Base-by-base conservation (phyloP, 1,140 invertebrate genomes). In the Calycopis cecrops region DNA sequence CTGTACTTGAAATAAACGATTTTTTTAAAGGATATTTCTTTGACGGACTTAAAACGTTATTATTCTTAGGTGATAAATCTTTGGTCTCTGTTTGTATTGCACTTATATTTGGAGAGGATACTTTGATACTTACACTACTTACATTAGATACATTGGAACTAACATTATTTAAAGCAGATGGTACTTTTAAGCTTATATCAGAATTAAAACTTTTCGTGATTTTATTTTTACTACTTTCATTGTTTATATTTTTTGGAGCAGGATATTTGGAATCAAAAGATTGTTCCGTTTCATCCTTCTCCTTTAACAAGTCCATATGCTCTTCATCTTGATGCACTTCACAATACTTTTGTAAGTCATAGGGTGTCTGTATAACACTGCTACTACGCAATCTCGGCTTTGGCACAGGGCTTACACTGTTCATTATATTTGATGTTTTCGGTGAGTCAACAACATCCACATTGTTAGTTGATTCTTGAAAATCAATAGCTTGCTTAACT, bases 281-380 rank as follows among this genome's bases (percentile, higher is more conserved):
- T 35, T 55, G 70, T 21, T 57, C 40, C 44, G 69, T 48, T 47
- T 72, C 69, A 37, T 64, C 65, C 56, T 77, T 81, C 62, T 86
- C 80, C 55, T 79, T 87, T 48, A 76, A 67, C 9, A 77, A 69
- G 47, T 80, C 78, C 70, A 80, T 73, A 60, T 88, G 85, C 65
- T 85, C 85, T 55, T 86, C 77, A 65, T 88, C 85, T 14, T 71
- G 67, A 65, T 88, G 83, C 44, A 87, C 71, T 77, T 88, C 83
- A 18, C 84, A 84, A 71, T 89, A 88, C 62, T 88, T 85, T 64
- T 89, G 82, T 59, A 89, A 67, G 59, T 89, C 87, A 59, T 88
- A 88, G 4, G 88, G 86, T 42, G 86, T 88, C 68, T 89, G 85
- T 65, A 88, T 88, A 4, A 89, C 74, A 56, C 85, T 89, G 49